Evolutionary conservation across 2,113 vertebrate genomes (phyloP), one percentile per base, ranked within the genome.

Genomic region (Neodon shergylaensis): DNA sequence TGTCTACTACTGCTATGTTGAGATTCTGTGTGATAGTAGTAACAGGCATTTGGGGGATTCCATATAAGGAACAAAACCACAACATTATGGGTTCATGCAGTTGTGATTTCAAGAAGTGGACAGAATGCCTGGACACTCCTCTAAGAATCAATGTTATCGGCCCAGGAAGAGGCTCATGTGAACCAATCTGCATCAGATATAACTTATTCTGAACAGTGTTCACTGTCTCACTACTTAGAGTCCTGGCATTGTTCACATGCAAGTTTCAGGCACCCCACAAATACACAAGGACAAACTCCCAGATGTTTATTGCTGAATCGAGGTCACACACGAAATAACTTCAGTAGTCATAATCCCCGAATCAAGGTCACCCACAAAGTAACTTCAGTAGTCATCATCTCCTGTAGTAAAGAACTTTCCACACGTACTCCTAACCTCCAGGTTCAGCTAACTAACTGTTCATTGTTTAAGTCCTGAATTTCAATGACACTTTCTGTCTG

Each of bases 211-310:
- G 58, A 84, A 19, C 47, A 77, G 28, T 68, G 19, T 36, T 90
- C 90, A 58, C 13, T 66, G 81, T 14, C 74, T 79, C 95, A 91
- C n/a, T 58, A 79, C 66, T 73, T 93, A 94, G 14, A 88, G 52
- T 72, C 33, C 47, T 19, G 65, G 1, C 19, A 19, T 78, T 79
- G 33, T 92, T 87, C 91, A 65, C 47, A 93, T 5, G 22, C 3
- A 92, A 36, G 26, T 72, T 61, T 52, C 76, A 88, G 2, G 3
- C 9, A 88, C 16, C 21, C 49, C 3, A 3, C 22, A 61, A 65
- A 84, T 3, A 21, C 54, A 58, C 54, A 58, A 58, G 54, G 19
- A 21, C 54, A 58, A 58, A 58, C 54, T 58, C 5, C 54, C 54
- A 6, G 2, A 58, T 21, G 54, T 6, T 58, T 58, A 21, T 58